These are phyloP conservation scores for Halotydeus destructor DNA, from an alignment of 1,140 invertebrate species.

Conservation along the genomic window DNA sequence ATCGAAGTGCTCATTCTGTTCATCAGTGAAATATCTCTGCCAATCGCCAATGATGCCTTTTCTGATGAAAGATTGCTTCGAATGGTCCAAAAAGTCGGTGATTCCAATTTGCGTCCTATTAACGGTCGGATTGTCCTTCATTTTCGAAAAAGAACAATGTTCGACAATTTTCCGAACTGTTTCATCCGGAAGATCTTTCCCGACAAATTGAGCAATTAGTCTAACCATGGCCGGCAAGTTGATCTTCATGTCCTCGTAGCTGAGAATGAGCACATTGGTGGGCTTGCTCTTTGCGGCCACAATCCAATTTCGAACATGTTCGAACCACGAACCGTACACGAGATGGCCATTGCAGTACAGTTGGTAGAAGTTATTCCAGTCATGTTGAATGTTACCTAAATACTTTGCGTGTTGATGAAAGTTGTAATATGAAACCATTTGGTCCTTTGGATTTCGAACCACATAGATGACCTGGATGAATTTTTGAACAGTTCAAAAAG, in stretches of 20 bases:
- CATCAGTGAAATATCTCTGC: constrained; percentile 48
- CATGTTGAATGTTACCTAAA: constrained; percentile 18
- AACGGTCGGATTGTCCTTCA: constrained; percentile 21
- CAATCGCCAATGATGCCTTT: constrained; percentile 52
- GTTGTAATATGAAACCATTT: constrained; percentile 74
- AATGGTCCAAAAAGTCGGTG: constrained; percentile 15
- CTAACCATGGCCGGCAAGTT: constrained; percentile 20
- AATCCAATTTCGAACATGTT: constrained; percentile 30
- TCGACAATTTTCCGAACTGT: constrained; percentile 19
- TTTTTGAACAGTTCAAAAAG: background rate
- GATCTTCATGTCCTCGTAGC: constrained; percentile 28
- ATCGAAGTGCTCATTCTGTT: constrained; percentile 42
- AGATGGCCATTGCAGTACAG: constrained; percentile 21
- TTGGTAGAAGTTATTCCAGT: constrained; percentile 21
- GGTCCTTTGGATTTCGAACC: constrained; percentile 76
- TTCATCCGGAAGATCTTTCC: constrained; percentile 21
- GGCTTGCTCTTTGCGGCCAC: constrained; percentile 19
- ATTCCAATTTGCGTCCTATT: constrained; percentile 15
- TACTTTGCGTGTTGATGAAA: constrained; percentile 36
- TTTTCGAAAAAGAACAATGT: constrained; percentile 29
- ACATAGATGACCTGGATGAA: constrained; percentile 59
- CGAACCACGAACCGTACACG: constrained; percentile 31
- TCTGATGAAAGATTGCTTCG: constrained; percentile 24
- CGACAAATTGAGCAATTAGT: constrained; percentile 28
- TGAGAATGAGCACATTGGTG: constrained; percentile 29